Conservation (phyloP, 2,888 invertebrate genomes). For the Colletes collaris region DNA sequence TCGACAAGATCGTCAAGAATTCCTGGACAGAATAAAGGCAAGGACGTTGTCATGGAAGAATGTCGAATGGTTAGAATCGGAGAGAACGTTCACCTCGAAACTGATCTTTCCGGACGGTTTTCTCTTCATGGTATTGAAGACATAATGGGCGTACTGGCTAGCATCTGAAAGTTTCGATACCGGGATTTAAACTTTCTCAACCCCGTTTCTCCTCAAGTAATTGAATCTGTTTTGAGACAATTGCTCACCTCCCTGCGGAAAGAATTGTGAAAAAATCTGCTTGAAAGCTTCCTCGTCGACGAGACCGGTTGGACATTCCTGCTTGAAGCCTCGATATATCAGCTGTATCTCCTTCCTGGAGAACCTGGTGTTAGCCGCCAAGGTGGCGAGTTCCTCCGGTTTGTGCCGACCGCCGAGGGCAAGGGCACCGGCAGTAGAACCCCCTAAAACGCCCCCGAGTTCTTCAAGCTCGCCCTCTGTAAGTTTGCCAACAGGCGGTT, state of each 20-base stretch:
- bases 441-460: conserved; percentile 84
- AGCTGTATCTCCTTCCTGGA: conserved; percentile 93
- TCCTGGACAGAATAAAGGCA: conserved; percentile 85
- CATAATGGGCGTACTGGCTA: conserved; percentile 94
- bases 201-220: too few species aligned
- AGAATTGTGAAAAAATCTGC: conserved; percentile 94
- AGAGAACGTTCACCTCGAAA: conserved; percentile 88
- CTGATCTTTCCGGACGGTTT: conserved; percentile 92
- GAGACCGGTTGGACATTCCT: conserved; percentile 93
- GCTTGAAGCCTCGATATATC: conserved; percentile 95
- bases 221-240: too few species aligned
- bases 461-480: conserved; percentile 90
- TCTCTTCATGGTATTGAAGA: conserved; percentile 95
- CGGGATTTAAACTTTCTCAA: background rate
- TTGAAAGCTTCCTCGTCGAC: conserved; percentile 95
- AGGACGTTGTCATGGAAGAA: background rate
- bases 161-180: conserved; percentile 87
- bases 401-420: conserved; percentile 87
- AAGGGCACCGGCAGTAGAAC: conserved; percentile 80
- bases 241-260: conserved; percentile 92
- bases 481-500: conserved; percentile 77
- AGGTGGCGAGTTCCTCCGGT: conserved; percentile 91
- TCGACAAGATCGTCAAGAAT: conserved; percentile 92
- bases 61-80: background rate
- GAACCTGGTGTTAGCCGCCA: conserved; percentile 91